Base-by-base conservation (phyloP, 1,140 invertebrate genomes). In the Chironomus tepperi region DNA sequence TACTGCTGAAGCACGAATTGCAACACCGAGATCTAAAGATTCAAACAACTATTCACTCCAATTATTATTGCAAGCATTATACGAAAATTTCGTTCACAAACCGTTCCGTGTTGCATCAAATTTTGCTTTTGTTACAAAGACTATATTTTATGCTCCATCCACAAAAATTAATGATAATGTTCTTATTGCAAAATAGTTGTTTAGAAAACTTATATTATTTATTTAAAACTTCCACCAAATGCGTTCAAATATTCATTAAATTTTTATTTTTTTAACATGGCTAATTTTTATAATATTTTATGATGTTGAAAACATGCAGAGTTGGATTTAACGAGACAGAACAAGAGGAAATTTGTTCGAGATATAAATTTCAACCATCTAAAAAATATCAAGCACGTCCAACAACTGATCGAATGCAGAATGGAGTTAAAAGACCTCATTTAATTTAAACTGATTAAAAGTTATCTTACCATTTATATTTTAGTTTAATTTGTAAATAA, bases 361-460 rank as follows among this genome's bases (percentile, higher is more conserved):
- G 65, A 7, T 70, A 70, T 16, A 70, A 70, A 10, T 70, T 70
- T 70, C 3, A 16, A 19, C 65, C 65, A 19, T 70, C 65, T 6
- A 9, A 15, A 2, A 70, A 19, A 70, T 70, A 70, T 21, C 65
- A 70, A 18, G 47, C 12, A 9, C 12, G 47, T n/a, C 47, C 47
- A 15, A 57, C 47, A 57, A 57, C 47, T 15, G 47, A n/a, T n/a
- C 12, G n/a, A n/a, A 15, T 57, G 15, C 47, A 57, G 10, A 57
- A 57, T 57, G 47, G 47, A 57, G 47, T 57, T 12, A 57, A 57
- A 57, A 57, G 47, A 57, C 47, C 47, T 57, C 47, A 57, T 57
- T 15, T 57, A 3, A 57, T 57, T 9, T 57, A 57, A 57, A n/a
- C n/a, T n/a, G 2, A 47, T 57, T 57, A 57, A 57, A 12, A 5